Percentiles rank a stretch among this genome's conserved stretches.
Evolutionary conservation across 2,888 invertebrate genomes (phyloP).

Genomic region (Baccha elongata): DNA sequence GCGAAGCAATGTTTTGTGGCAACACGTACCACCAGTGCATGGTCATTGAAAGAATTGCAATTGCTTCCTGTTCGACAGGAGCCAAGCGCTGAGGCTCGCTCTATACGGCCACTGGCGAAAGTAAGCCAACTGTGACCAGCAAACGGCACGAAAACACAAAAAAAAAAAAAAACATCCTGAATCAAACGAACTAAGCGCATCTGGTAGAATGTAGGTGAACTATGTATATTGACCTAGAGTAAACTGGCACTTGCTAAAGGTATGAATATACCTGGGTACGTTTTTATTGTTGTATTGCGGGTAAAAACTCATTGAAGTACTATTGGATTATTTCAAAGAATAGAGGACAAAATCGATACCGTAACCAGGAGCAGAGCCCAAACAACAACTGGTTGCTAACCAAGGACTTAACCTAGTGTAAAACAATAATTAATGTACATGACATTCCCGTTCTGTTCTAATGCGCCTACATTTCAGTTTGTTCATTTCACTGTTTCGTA

Average conservation of each 20-base stretch:
- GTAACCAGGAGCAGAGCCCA: conserved; percentile 65
- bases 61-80: conserved; percentile 68
- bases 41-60: conserved; percentile 67
- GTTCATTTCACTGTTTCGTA: conserved; percentile 58
- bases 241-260: conserved; percentile 57
- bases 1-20: conserved; percentile 62
- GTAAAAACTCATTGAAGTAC: conserved; percentile 44
- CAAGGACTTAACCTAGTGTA: conserved; percentile 73
- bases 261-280: not conserved
- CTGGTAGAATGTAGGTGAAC: conserved; percentile 69
- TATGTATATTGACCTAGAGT: conserved; percentile 67
- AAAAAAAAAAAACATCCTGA: conserved; percentile 23
- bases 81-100: conserved; percentile 23
- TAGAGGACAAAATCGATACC: conserved; percentile 64
- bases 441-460: conserved; percentile 58
- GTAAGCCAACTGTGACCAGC: conserved; percentile 71
- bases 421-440: conserved; percentile 73
- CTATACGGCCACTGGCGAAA: conserved; percentile 29
- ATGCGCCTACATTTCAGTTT: conserved; percentile 64
- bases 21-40: conserved; percentile 64
- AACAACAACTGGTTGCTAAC: conserved; percentile 73
- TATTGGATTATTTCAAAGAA: conserved; percentile 40
- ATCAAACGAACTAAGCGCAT: conserved; percentile 58
- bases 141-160: conserved; percentile 44
- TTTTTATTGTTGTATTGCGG: conserved; percentile 53